A percentile compares a stretch with the other conserved stretches of the same genome.
Evolutionary conservation across 1,140 invertebrate species (phyloP).

Genomic region (Megalopta genalis): DNA sequence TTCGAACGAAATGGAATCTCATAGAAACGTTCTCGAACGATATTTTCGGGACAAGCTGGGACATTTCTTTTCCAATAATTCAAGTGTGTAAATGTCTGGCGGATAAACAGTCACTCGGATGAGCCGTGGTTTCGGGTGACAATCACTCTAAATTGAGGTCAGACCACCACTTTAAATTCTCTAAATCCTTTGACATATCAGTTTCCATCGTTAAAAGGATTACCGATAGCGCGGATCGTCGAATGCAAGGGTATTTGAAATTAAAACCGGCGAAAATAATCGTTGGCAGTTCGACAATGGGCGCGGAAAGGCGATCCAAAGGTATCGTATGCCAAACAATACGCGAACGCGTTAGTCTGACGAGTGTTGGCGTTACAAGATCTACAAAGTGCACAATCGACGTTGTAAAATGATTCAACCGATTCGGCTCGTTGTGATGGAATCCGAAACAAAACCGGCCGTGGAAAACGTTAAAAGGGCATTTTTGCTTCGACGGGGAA

Average conservation of each 20-base stretch:
- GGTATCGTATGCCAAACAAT: constrained; percentile 47
- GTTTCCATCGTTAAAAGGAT: constrained; percentile 25
- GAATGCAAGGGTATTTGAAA: constrained; percentile 27
- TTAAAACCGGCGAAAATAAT: constrained; percentile 57
- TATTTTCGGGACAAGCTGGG: no score
- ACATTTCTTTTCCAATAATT: background rate
- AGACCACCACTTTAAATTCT: constrained; percentile 45
- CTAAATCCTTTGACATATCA: constrained; percentile 8
- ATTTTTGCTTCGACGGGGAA: background rate
- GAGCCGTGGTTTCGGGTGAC: background rate
- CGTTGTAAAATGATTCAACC: constrained; percentile 40
- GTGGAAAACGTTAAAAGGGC: background rate
- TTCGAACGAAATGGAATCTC: no score
- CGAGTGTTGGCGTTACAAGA: constrained; percentile 47
- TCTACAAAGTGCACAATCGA: constrained; percentile 46
- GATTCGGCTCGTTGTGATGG: background rate
- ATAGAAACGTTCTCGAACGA: no score
- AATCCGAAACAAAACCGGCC: constrained; percentile 43
- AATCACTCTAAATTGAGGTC: constrained; percentile 6
- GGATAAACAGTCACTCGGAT: background rate
- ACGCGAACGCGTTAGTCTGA: constrained; percentile 21
- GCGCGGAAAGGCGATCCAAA: constrained; percentile 48
- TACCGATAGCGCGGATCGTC: constrained; percentile 34
- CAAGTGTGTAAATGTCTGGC: background rate
- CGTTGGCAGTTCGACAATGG: constrained; percentile 20